Evolutionary conservation across 1,140 invertebrate species (phyloP), one percentile per base, ranked within the genome.

Genomic region (Calycopis cecrops): DNA sequence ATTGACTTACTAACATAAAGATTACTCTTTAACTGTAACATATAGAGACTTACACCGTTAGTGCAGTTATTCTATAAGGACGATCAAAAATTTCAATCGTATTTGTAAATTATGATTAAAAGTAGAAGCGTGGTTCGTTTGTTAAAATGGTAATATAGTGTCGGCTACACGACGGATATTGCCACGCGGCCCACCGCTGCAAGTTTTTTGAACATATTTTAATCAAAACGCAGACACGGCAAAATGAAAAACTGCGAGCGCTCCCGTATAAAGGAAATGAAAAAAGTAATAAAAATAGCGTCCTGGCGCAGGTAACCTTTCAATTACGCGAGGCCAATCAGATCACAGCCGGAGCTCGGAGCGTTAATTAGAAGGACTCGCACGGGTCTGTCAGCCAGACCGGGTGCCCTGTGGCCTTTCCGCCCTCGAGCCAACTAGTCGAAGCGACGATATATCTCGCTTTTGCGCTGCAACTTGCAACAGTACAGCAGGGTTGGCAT

Each of bases 401-500:
- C 63, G 48, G 67, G 58, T 61, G 57, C 56, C 62, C 60, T 63
- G 55, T 62, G 56, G 60, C 65, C 63, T 69, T 69, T 65, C 60
- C 70, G 63, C 62, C 60, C 68, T 65, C 59, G 72, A 60, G 69
- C 70, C 62, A 75, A 75, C 76, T 77, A 83, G 83, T 81, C 81
- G 77, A 75, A 79, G 65, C 50, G 63, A 57, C 59, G 62, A 28
- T 28, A 28, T 6, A 28, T 3, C 6, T 28, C 21, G 21, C 21
- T 28, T 28, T 28, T 28, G 6, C 21, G 21, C 21, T 28, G 21
- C 21, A 28, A 28, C 2, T 28, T 28, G 21, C 6, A 28, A 28
- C 6, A 28, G 6, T 28, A 28, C 2, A 28, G 21, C 21, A 28
- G 21, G 21, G 21, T 28, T 28, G 21, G 6, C 21, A 28, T 3